Evolutionary conservation across 2,888 invertebrate species (phyloP).

Genomic region (Protonemura montana): DNA sequence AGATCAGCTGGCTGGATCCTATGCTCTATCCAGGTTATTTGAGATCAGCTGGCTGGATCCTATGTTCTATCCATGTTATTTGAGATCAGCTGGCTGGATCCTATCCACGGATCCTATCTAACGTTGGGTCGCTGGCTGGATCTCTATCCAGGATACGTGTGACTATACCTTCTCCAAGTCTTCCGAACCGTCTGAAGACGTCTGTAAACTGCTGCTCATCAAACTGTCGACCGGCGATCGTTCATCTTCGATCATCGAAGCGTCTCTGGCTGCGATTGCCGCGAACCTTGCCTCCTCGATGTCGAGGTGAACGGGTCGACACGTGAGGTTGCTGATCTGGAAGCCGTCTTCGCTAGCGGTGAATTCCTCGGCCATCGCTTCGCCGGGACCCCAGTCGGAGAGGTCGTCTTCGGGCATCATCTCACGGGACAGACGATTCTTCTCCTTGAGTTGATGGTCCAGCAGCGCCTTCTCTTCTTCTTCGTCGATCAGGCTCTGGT

Average conservation of each 20-base stretch:
- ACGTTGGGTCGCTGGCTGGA: too few relatives aligned
- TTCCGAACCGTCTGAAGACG: conserved; percentile 62
- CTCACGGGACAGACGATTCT: conserved; percentile 61
- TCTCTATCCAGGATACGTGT: too few relatives aligned
- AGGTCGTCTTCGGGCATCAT: conserved; percentile 50
- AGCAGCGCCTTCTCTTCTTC: conserved; percentile 55
- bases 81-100: too few relatives aligned
- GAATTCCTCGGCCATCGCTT: conserved; percentile 71
- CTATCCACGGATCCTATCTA: too few relatives aligned
- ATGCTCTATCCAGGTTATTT: too few relatives aligned
- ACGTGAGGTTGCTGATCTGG: conserved; percentile 23
- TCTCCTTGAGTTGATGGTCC: conserved; percentile 66
- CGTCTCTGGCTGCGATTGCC: conserved; percentile 65
- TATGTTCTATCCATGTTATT: too few relatives aligned
- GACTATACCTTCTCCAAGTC: conserved; percentile 21
- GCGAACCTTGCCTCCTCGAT: conserved; percentile 80
- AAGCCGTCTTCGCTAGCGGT: conserved; percentile 62
- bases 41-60: too few relatives aligned
- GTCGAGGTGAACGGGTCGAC: conserved; percentile 66
- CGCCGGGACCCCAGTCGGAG: conserved; percentile 64
- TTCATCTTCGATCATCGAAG: conserved; percentile 78
- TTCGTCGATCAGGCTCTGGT: conserved; percentile 67
- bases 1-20: too few relatives aligned
- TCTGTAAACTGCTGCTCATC: conserved; percentile 67
- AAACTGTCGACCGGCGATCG: conserved; percentile 84